phyloP scores from a whole-genome alignment of 1,140 invertebrate genomes.

The Drosophila baimaii region DNA sequence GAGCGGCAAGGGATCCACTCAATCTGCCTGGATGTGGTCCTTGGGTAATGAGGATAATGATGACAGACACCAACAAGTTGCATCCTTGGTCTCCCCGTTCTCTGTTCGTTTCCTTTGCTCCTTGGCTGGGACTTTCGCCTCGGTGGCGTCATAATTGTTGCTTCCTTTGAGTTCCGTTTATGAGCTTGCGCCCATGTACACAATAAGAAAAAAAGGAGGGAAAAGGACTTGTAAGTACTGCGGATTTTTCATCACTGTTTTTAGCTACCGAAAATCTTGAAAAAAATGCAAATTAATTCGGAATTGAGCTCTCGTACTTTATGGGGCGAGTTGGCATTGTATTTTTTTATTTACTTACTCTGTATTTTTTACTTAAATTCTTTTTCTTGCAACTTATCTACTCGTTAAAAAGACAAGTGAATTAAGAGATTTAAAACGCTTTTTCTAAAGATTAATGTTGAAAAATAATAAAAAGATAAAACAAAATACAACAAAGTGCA shows the following conservation, averaged over 20 bases:
- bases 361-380: background rate
- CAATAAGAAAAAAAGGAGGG: background rate
- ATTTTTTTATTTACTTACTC: no score
- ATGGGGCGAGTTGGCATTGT: no score
- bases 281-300: no score
- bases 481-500: background rate
- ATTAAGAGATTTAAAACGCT: background rate
- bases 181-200: conserved; percentile 2
- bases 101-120: conserved; percentile 4
- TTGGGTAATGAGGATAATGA: conserved; percentile 64
- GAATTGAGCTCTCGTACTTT: no score
- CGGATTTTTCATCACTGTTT: background rate
- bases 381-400: background rate
- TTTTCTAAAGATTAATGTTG: background rate
- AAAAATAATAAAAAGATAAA: background rate
- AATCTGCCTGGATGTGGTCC: conserved; percentile 39
- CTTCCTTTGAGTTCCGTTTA: conserved; percentile 20
- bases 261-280: background rate
- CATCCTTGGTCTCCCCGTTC: conserved; percentile 29
- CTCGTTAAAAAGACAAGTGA: background rate
- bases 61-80: conserved; percentile 64
- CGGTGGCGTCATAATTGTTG: conserved; percentile 57
- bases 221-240: background rate
- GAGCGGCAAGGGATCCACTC: conserved; percentile 28
- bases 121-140: conserved; percentile 5